Percentiles rank a stretch among this genome's conserved stretches.
Evolutionary conservation across 2,888 invertebrate genomes (phyloP).

Genomic region (Heliconius ismenius): DNA sequence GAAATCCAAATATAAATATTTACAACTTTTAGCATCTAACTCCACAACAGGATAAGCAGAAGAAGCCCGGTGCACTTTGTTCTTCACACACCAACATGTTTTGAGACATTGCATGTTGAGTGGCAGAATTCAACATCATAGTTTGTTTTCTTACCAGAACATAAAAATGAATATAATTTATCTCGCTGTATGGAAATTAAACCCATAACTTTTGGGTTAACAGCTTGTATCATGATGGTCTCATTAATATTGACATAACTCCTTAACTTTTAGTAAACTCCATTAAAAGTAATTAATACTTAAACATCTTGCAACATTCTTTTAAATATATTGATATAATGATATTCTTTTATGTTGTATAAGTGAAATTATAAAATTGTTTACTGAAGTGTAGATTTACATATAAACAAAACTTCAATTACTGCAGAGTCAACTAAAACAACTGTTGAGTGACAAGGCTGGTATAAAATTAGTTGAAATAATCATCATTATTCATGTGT

Average conservation of each 20-base stretch:
- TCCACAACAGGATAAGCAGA: too few relatives aligned
- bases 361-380: background rate
- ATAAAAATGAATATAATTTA: background rate
- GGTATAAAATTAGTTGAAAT: background rate
- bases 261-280: background rate
- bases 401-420: background rate
- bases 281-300: background rate
- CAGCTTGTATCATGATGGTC: background rate
- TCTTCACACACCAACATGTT: too few relatives aligned
- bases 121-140: background rate
- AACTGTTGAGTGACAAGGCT: background rate
- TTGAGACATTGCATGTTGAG: background rate
- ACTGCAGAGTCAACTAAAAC: conserved; percentile 7
- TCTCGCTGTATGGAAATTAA: background rate
- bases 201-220: background rate
- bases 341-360: background rate
- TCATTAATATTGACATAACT: background rate
- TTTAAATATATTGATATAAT: background rate
- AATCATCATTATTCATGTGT: background rate
- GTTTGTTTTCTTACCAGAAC: background rate
- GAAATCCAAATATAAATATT: background rate
- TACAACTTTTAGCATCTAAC: background rate
- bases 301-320: background rate
- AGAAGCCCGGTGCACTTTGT: too few relatives aligned
- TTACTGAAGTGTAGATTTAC: conserved; percentile 11